Evolutionary conservation across 2,797 vertebrate species (phyloP), one percentile per base, ranked within the genome.

Genomic region (Sorex maritimensis): DNA sequence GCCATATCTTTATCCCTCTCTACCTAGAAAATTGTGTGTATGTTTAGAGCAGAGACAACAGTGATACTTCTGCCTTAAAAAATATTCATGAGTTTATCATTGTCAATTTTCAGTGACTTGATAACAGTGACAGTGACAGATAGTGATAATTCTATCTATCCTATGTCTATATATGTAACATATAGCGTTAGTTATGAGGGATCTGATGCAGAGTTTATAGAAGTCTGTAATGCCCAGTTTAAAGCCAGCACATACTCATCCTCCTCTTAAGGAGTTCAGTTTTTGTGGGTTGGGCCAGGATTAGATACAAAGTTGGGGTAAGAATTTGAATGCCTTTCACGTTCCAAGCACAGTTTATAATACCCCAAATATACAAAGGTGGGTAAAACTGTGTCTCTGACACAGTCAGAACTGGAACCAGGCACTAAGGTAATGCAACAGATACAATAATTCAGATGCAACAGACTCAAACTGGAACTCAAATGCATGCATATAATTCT

Each of bases 301-400:
- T 83, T 69, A 46, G 15, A 2, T 8, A n/a, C 26, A 2, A 58
- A 73, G 11, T 1, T 82, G 2, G 8, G 11, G 4, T 65, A 21
- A 15, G 1, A 0, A 0, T 0, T 72, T 90, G 24, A 93, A 86
- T 38, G 9, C 0, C 0, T n/a, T 21, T 23, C 5, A 38, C 55
- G 4, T 58, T 81, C 0, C 28, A 84, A 34, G 21, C 15, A n/a
- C 4, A 73, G 21, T 65, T 23, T 6, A 81, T 69, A 44, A 30
- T 69, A 65, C 1, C 1, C 1, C 4, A 12, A 24, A 14, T 28
- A 41, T 15, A 49, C 1, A 55, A 71, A 73, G 15, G 65, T 65
- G 41, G 63, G 6, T 28, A 72, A 41, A 14, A 11, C 49, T 41
- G 44, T 14, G 7, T 26, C 13, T 3, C 30, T 78, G 24, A 69